phyloP scores from a whole-genome alignment of 2,888 invertebrate genomes.

The Drosophila subquinaria region DNA sequence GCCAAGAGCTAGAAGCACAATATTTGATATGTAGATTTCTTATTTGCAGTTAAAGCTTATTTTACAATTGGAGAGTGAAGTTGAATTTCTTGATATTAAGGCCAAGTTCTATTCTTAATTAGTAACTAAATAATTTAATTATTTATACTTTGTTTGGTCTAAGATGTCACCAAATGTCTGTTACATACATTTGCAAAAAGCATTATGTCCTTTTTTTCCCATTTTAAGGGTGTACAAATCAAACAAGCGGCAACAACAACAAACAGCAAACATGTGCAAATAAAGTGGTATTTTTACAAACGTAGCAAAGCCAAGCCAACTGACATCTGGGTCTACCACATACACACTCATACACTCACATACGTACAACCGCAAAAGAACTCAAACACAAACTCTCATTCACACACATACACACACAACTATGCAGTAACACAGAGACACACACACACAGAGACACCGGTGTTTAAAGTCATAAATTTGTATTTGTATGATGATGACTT shows the following conservation, averaged over 20 bases:
- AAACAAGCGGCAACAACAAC: conserved; percentile 4
- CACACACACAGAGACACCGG: conserved; percentile 7
- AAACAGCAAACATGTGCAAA: conserved; percentile 36
- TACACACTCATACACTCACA: conserved; percentile 4
- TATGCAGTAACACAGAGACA: background rate
- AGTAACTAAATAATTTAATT: no score
- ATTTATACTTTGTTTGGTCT: no score
- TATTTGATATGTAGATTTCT: no score
- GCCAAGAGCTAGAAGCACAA: no score
- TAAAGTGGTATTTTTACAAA: conserved; percentile 41
- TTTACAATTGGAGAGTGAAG: no score
- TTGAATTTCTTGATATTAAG: no score
- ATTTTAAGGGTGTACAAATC: no score
- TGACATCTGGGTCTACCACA: conserved; percentile 36
- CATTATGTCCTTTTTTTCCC: no score
- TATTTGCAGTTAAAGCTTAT: no score
- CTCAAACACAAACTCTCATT: background rate
- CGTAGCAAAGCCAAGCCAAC: conserved; percentile 32
- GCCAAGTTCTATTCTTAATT: no score
- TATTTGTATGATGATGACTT: conserved; percentile 80
- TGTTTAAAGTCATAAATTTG: conserved; percentile 75
- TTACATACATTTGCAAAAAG: no score
- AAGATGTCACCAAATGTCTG: no score
- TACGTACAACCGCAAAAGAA: conserved; percentile 4
- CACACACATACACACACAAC: background rate